Evolutionary conservation across 1,140 invertebrate genomes (phyloP).

Genomic region (Trichonephila clavata): DNA sequence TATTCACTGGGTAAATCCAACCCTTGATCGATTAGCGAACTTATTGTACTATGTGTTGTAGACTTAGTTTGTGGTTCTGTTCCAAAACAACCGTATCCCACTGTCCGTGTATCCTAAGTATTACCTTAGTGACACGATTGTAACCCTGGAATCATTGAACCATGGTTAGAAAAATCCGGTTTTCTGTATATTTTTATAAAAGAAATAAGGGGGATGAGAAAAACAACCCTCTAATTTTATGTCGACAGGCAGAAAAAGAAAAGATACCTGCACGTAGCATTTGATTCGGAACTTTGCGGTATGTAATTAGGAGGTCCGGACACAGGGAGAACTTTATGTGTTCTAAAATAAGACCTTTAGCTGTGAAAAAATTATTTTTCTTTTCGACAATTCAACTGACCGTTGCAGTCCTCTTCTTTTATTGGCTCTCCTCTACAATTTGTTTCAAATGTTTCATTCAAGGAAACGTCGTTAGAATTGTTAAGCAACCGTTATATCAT

Average conservation of each 20-base stretch:
- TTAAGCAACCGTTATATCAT: no score
- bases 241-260: constrained; percentile 28
- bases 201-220: not conserved
- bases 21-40: no score
- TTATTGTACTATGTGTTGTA: no score
- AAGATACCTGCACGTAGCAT: constrained; percentile 15
- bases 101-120: not conserved
- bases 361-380: constrained; percentile 21
- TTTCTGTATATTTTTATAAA: constrained; percentile 34
- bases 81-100: not conserved
- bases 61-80: no score
- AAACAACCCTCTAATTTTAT: constrained; percentile 45
- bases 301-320: constrained; percentile 51
- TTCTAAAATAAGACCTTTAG: constrained; percentile 21
- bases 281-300: not conserved
- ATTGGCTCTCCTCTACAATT: not conserved
- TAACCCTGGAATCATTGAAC: constrained; percentile 36
- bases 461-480: no score
- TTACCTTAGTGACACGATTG: not conserved
- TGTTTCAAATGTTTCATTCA: no score
- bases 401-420: not conserved
- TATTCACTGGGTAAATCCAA: no score
- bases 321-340: not conserved
- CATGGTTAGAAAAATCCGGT: constrained; percentile 44
- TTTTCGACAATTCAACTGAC: constrained; percentile 27